Percentiles rank a stretch among this genome's conserved stretches.
Evolutionary conservation across 2,113 vertebrate species (phyloP).

Genomic region (Coreoperca whiteheadi): DNA sequence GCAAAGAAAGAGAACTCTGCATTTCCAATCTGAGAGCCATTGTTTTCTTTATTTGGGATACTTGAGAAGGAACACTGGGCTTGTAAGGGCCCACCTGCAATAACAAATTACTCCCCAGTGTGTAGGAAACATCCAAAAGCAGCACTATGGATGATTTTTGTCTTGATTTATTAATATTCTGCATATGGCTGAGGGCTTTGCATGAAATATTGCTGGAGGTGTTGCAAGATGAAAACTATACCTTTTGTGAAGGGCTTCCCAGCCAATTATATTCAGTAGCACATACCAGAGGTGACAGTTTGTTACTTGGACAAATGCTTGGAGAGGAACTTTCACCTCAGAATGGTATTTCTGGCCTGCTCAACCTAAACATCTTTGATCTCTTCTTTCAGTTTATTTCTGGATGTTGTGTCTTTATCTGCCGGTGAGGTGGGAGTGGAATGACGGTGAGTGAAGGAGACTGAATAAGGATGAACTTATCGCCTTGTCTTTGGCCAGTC

Average conservation of each 20-base stretch:
- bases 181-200: constrained; percentile 39
- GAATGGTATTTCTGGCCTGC: constrained; percentile 58
- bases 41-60: constrained; percentile 70
- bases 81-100: constrained; percentile 74
- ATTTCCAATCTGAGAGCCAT: constrained; percentile 35
- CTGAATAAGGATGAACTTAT: constrained; percentile 56
- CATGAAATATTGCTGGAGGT: constrained; percentile 60
- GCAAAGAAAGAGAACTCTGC: not conserved
- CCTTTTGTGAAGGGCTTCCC: constrained; percentile 35
- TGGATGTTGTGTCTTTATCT: constrained; percentile 60
- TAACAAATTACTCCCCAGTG: constrained; percentile 72
- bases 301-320: constrained; percentile 58
- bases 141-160: constrained; percentile 56
- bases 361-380: constrained; percentile 63
- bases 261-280: constrained; percentile 69
- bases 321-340: constrained; percentile 53
- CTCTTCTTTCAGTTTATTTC: constrained; percentile 59
- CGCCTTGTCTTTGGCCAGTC: constrained; percentile 42
- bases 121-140: constrained; percentile 71
- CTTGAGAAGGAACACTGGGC: constrained; percentile 60
- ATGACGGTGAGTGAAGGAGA: constrained; percentile 43
- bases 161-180: constrained; percentile 72
- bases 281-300: constrained; percentile 70
- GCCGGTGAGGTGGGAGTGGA: constrained; percentile 59
- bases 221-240: constrained; percentile 61